Evolutionary conservation across 1,140 invertebrate genomes (phyloP), one percentile per base, ranked within the genome.

Genomic region (Anthonomus grandis): DNA sequence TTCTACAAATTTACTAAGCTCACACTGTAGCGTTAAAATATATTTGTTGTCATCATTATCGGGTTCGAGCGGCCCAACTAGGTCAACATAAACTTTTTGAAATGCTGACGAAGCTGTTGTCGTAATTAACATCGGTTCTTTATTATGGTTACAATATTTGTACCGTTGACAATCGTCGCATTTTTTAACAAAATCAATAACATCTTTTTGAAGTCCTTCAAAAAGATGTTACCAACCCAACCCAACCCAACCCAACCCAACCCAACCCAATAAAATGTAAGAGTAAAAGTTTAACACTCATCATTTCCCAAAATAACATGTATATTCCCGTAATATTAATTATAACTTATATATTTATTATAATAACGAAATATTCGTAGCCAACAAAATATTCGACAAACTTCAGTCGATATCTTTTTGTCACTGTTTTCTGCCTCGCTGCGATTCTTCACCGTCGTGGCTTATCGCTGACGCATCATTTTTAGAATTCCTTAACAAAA

Each of bases 151-250:
- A 24, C 51, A 60, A 47, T 60, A 31, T 46, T 62, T 62, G 17
- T 59, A 50, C 55, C 21, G 31, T 45, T 57, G 56, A 44, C 56
- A 62, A 36, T 58, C 37, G 31, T 59, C 57, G 38, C 57, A 59
- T 4, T 46, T 24, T 52, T 54, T 46, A 2, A 63, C 27, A 52
- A 60, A 56, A 10, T 36, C 44, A 37, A 50, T 31, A 15, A 59
- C 10, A 21, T 49, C 44, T 31, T 56, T 49, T 13, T 24, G 19
- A 8, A 44, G 18, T 31, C 15, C 15, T 10, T 4, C 8, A 41
- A 60, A 65, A 54, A 15, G 62, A 57, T 62, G 59, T 41, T 60
- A 46, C 38, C n/a, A n/a, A n/a, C n/a, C n/a, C n/a, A n/a, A n/a
- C n/a, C n/a, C n/a, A n/a, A n/a, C 27, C 22, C 22, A 10, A 13